Percentiles rank a stretch among this genome's conserved stretches.
Evolutionary conservation across 2,888 invertebrate genomes (phyloP).

Genomic region (Ichneumoninae sp.): DNA sequence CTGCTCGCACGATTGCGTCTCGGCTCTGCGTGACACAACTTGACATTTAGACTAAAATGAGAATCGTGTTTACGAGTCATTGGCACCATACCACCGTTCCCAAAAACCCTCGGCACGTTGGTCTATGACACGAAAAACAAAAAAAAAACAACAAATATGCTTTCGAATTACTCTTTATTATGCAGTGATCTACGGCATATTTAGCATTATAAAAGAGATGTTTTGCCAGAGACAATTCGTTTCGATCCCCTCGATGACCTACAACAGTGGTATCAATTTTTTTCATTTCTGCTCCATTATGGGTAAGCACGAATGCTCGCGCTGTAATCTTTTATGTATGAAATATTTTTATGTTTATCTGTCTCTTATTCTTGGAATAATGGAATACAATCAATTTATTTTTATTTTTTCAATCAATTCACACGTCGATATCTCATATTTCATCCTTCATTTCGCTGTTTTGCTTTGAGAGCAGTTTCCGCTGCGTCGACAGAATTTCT

Average conservation of each 20-base stretch:
- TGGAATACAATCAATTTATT: neutral
- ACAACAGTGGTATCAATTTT: neutral
- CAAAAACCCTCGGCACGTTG: slow-evolving; percentile 7
- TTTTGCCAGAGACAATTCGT: neutral
- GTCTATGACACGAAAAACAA: neutral
- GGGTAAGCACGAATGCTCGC: neutral
- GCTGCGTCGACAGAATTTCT: no score
- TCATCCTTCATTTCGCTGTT: no score
- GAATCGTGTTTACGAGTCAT: slow-evolving; percentile 19
- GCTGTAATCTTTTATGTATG: neutral
- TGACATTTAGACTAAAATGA: slow-evolving; percentile 36
- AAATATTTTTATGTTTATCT: neutral
- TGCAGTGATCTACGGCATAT: neutral
- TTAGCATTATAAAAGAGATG: neutral
- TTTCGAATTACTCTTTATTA: neutral
- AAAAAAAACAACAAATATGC: neutral
- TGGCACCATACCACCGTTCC: slow-evolving; percentile 18
- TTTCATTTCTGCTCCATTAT: neutral
- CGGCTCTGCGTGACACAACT: slow-evolving; percentile 24
- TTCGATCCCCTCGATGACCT: neutral
- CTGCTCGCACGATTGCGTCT: neutral
- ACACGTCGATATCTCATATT: no score
- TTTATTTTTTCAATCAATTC: no score
- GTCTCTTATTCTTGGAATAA: neutral
- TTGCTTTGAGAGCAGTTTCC: no score